These are phyloP conservation scores for Eubucco bourcierii DNA, from an alignment of 2,113 vertebrate genomes.

Conservation along the genomic window DNA sequence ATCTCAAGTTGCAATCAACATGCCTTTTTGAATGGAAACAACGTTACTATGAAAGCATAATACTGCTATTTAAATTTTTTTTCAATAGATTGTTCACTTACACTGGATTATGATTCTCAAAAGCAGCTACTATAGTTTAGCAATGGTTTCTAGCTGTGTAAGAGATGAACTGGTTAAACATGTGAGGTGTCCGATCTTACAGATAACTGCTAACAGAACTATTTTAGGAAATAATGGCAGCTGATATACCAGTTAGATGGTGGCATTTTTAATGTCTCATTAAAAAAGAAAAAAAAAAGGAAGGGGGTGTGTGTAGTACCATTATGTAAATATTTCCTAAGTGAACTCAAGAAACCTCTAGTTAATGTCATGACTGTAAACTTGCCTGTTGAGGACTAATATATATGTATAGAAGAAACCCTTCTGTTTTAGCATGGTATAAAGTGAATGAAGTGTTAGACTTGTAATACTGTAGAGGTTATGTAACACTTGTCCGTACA, in stretches of 20 bases:
- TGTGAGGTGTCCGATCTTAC: not conserved
- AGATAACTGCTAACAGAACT: not conserved
- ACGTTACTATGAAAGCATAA: not conserved
- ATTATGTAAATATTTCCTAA: conserved; percentile 47
- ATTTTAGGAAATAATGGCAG: conserved; percentile 31
- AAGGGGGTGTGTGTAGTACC: not conserved
- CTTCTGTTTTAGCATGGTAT: conserved; percentile 46
- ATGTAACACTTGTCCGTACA: conserved; percentile 8
- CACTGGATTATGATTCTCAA: conserved; percentile 24
- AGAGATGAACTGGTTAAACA: not conserved
- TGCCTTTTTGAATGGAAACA: conserved; percentile 36
- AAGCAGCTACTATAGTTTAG: conserved; percentile 3
- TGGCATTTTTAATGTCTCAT: conserved; percentile 40
- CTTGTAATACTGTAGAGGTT: conserved; percentile 43
- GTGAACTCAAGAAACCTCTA: conserved; percentile 27
- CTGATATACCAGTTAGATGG: conserved; percentile 24
- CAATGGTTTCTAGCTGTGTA: not conserved
- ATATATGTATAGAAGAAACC: conserved; percentile 10
- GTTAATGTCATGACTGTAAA: conserved; percentile 55
- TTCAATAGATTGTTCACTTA: not conserved
- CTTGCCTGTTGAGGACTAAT: conserved; percentile 43
- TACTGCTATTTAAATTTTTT: conserved; percentile 11
- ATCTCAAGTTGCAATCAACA: conserved; percentile 49
- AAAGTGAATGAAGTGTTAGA: conserved; percentile 56
- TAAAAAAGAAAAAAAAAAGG: not conserved